Evolutionary conservation across 2,888 invertebrate species (phyloP).

Genomic region (Lasioglossum vierecki): DNA sequence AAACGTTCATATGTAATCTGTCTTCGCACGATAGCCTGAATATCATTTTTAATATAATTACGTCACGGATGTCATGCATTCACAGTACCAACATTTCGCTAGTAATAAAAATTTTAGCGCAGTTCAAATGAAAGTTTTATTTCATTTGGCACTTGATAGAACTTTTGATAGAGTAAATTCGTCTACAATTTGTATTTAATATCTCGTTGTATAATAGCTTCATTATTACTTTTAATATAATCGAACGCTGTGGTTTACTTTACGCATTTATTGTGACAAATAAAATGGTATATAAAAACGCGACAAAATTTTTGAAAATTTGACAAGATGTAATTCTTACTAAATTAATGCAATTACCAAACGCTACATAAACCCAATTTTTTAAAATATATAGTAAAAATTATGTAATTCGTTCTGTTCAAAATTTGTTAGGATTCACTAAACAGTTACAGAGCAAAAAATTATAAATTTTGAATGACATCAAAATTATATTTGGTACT

Average conservation of each 20-base stretch:
- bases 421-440: too few relatives aligned
- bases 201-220: not conserved
- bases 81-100: not conserved
- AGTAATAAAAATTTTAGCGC: not conserved
- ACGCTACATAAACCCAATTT: too few relatives aligned
- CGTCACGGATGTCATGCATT: not conserved
- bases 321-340: too few relatives aligned
- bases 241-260: not conserved
- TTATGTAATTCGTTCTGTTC: too few relatives aligned
- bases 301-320: too few relatives aligned
- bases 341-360: too few relatives aligned
- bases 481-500: too few relatives aligned
- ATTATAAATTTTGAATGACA: too few relatives aligned
- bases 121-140: not conserved
- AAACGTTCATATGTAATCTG: not conserved
- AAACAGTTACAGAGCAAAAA: too few relatives aligned
- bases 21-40: not conserved
- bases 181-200: not conserved
- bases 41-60: not conserved
- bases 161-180: too few relatives aligned
- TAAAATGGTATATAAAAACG: too few relatives aligned
- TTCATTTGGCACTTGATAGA: not conserved
- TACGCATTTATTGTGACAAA: not conserved
- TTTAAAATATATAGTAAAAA: too few relatives aligned
- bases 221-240: not conserved